A percentile compares a stretch with the other conserved stretches of the same genome.
phyloP scores from a whole-genome alignment of 2,113 vertebrate species.

The Cottus gobio region DNA sequence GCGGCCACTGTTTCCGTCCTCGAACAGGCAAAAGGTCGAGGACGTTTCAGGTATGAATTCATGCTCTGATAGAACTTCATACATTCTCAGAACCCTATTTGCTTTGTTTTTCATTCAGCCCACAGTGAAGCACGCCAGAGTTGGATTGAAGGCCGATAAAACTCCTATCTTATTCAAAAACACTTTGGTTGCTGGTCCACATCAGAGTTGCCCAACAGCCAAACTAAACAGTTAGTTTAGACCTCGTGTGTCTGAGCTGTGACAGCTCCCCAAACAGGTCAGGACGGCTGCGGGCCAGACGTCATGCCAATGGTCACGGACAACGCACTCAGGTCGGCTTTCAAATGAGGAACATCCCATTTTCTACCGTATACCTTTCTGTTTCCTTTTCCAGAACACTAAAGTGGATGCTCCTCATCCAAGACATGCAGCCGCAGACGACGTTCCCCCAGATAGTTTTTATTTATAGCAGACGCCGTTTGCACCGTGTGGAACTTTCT shows the following conservation, averaged over 20 bases:
- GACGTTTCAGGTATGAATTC: neutral
- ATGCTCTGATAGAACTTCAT: neutral
- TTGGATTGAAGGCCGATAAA: neutral
- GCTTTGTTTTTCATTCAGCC: neutral
- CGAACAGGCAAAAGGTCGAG: neutral
- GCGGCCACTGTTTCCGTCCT: neutral
- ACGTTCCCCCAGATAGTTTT: constrained; percentile 6
- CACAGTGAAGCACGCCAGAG: neutral
- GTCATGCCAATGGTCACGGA: neutral
- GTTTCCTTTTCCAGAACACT: neutral
- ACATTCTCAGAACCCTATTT: neutral
- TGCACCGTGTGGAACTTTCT: constrained; percentile 31
- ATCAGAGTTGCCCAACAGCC: neutral
- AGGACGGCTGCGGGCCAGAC: neutral
- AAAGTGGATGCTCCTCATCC: constrained; percentile 7
- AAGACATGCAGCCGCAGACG: neutral
- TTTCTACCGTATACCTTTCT: neutral
- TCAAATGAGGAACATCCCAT: neutral
- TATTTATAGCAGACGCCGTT: neutral
- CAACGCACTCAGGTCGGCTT: neutral
- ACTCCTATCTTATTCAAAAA: neutral
- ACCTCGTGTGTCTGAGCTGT: neutral
- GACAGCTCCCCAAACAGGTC: neutral
- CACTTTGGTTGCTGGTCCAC: neutral
- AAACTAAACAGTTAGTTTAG: neutral